phyloP scores from a whole-genome alignment of 2,797 vertebrate genomes.

The Intellagama lesueurii region DNA sequence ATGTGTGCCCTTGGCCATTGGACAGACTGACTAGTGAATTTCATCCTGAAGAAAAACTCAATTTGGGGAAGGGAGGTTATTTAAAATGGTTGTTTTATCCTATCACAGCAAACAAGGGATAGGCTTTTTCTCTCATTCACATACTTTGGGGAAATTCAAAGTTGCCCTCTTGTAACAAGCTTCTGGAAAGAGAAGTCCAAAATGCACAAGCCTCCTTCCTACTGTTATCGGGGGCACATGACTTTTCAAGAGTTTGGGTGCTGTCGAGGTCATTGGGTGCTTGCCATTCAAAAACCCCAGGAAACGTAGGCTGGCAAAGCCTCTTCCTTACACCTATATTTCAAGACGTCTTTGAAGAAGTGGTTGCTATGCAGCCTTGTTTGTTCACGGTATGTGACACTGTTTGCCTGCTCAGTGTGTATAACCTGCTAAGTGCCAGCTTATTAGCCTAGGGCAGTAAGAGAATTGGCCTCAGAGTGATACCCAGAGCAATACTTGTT shows the following conservation, averaged over 20 bases:
- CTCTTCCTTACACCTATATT: slow-evolving; percentile 37
- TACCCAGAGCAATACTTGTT: background rate
- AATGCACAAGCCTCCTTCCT: accelerated
- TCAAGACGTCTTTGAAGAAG: slow-evolving; percentile 62
- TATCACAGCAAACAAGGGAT: background rate
- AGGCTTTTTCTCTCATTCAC: background rate
- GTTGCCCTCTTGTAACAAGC: background rate
- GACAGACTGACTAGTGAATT: background rate
- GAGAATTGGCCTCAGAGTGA: slow-evolving; percentile 10
- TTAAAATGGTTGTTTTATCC: background rate
- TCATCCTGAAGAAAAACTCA: background rate
- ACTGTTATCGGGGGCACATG: background rate
- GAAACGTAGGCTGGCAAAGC: slow-evolving; percentile 31
- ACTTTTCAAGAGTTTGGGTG: slow-evolving; percentile 13
- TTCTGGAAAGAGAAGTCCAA: background rate
- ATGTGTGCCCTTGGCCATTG: background rate
- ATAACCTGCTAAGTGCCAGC: slow-evolving; percentile 42
- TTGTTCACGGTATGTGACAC: slow-evolving; percentile 68
- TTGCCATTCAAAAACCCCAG: background rate
- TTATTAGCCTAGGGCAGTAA: slow-evolving; percentile 40
- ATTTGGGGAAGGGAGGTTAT: background rate
- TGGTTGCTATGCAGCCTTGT: slow-evolving; percentile 81
- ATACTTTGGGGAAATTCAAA: background rate
- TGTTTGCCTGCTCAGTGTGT: slow-evolving; percentile 44
- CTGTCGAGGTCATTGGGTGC: slow-evolving; percentile 32